These are phyloP conservation scores for Istiophorus platypterus DNA, from an alignment of 2,113 vertebrate species.

Conservation along the genomic window DNA sequence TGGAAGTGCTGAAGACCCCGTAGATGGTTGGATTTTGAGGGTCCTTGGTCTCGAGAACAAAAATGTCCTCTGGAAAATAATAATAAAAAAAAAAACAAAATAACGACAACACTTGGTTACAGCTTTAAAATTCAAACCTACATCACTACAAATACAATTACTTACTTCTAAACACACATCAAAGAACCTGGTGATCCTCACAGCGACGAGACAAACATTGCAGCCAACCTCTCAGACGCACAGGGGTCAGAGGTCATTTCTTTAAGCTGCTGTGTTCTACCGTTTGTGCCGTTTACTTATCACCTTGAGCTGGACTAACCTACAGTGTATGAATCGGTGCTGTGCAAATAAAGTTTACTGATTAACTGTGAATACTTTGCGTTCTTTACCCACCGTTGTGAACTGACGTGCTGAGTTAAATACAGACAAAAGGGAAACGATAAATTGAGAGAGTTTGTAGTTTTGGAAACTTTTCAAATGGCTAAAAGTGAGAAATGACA, in stretches of 20 bases:
- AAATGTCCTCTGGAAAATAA: constrained; percentile 88
- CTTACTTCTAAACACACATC: too few relatives aligned
- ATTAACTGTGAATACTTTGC: neutral
- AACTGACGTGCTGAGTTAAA: neutral
- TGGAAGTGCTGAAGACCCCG: constrained; percentile 89
- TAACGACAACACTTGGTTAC: too few relatives aligned
- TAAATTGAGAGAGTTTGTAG: neutral
- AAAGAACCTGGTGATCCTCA: too few relatives aligned
- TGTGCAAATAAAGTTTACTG: too few relatives aligned
- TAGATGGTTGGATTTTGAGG: constrained; percentile 88
- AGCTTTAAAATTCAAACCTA: neutral
- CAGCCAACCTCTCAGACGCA: too few relatives aligned
- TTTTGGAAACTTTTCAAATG: neutral
- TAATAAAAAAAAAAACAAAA: neutral
- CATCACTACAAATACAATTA: too few relatives aligned
- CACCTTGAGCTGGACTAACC: neutral
- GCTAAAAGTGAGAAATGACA: neutral
- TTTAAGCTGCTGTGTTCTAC: too few relatives aligned
- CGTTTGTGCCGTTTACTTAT: too few relatives aligned
- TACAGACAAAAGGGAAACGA: neutral
- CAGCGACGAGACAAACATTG: too few relatives aligned
- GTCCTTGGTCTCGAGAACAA: constrained; percentile 88
- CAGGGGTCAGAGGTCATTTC: too few relatives aligned
- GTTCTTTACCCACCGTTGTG: neutral
- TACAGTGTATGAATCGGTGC: neutral